Percentiles rank a stretch among this genome's conserved stretches.
Evolutionary conservation across 2,113 vertebrate species (phyloP).

Genomic region (Gallinago paraguaiae): DNA sequence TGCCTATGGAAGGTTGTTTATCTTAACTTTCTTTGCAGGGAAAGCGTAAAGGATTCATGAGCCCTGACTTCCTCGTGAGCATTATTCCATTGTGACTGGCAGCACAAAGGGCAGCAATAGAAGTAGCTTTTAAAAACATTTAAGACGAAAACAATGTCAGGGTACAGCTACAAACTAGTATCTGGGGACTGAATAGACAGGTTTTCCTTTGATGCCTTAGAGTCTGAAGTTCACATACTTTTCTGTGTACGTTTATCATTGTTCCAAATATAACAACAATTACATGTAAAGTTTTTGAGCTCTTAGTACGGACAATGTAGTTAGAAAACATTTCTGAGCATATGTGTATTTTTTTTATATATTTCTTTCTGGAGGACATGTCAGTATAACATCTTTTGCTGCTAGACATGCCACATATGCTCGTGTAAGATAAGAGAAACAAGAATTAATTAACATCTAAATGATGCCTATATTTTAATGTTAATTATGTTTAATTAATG

Average conservation of each 20-base stretch:
- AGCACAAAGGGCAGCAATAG: background rate
- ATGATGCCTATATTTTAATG: constrained; percentile 19
- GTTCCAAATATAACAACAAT: background rate
- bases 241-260: background rate
- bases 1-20: background rate
- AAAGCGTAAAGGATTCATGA: background rate
- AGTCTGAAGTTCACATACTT: background rate
- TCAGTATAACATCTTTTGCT: background rate
- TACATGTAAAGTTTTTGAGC: background rate
- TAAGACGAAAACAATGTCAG: background rate
- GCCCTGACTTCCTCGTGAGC: background rate
- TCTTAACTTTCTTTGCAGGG: background rate
- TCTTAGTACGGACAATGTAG: background rate
- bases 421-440: constrained; percentile 13
- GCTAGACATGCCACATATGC: background rate
- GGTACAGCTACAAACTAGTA: background rate
- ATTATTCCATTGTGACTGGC: background rate
- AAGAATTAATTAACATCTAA: constrained; percentile 40
- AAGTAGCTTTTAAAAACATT: background rate
- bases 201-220: background rate
- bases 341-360: background rate
- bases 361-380: background rate
- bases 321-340: background rate
- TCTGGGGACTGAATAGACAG: background rate
- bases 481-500: constrained; percentile 32